Conservation (phyloP, 2,888 invertebrate species). For the Eristalis intricaria region DNA sequence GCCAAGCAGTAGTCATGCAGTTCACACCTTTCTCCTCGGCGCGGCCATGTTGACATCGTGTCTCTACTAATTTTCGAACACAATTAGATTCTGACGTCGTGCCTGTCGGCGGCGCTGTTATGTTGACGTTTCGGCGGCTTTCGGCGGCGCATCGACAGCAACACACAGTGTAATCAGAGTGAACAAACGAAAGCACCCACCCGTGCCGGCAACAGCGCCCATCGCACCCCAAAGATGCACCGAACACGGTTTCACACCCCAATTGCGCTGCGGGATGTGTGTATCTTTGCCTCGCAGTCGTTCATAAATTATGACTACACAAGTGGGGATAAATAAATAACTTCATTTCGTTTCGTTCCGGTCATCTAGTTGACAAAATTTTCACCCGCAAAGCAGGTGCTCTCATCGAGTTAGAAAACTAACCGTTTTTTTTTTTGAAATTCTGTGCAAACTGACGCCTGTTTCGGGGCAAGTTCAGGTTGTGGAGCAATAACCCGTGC, state of each 20-base stretch:
- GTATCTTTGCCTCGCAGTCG: not conserved
- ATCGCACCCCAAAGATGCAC: not conserved
- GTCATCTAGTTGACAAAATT: not conserved
- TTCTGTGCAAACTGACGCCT: not conserved
- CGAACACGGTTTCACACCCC: constrained; percentile 12
- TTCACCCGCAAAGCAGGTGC: not conserved
- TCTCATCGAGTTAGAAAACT: not conserved
- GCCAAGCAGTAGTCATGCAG: not conserved
- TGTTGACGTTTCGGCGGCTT: constrained; percentile 11
- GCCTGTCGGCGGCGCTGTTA: not conserved
- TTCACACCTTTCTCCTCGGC: constrained; percentile 18
- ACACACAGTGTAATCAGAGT: constrained; percentile 15
- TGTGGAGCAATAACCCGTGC: constrained; percentile 36
- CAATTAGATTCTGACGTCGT: constrained; percentile 28
- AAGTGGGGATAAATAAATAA: constrained; percentile 3
- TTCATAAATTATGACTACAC: not conserved
- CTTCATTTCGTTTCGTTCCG: not conserved
- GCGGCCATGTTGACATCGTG: not conserved
- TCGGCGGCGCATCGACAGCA: constrained; percentile 29
- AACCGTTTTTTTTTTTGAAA: not conserved
- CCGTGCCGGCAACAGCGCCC: not conserved
- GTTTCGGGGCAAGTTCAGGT: constrained; percentile 35
- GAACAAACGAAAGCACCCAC: constrained; percentile 5
- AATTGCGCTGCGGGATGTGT: constrained; percentile 25
- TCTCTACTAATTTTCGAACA: constrained; percentile 6